Evolutionary conservation across 2,113 vertebrate species (phyloP).

Genomic region (Mystacornis crossleyi): DNA sequence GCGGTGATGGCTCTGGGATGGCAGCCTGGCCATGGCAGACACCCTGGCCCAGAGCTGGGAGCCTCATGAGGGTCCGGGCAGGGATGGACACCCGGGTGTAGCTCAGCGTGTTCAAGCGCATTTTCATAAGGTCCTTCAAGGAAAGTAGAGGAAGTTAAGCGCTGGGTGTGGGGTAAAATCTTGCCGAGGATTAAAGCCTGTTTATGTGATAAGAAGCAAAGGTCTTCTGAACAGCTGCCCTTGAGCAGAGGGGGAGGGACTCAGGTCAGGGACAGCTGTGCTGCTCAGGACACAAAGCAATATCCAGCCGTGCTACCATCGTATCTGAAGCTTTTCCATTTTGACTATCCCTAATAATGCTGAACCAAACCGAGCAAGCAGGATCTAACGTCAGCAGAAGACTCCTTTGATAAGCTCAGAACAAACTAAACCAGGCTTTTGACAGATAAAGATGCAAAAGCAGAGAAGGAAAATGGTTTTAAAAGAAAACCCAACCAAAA

Average conservation of each 20-base stretch:
- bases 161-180: neutral
- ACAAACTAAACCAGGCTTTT: neutral
- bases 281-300: neutral
- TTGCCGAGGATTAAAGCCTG: slow-evolving; percentile 7
- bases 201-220: neutral
- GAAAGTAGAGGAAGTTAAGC: neutral
- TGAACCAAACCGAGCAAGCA: neutral
- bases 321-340: neutral
- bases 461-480: neutral
- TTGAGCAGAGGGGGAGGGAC: neutral
- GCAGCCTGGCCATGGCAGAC: accelerated
- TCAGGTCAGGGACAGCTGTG: neutral
- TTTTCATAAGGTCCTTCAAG: neutral
- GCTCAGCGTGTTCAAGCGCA: accelerated
- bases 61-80: neutral
- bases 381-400: neutral
- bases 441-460: neutral
- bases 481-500: neutral
- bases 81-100: accelerated
- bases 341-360: neutral
- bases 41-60: neutral
- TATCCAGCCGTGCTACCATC: neutral
- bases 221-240: neutral
- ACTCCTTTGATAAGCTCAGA: neutral
- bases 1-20: no score